Evolutionary conservation across 2,888 invertebrate species (phyloP), one percentile per base, ranked within the genome.

Genomic region (Papilio elwesi): DNA sequence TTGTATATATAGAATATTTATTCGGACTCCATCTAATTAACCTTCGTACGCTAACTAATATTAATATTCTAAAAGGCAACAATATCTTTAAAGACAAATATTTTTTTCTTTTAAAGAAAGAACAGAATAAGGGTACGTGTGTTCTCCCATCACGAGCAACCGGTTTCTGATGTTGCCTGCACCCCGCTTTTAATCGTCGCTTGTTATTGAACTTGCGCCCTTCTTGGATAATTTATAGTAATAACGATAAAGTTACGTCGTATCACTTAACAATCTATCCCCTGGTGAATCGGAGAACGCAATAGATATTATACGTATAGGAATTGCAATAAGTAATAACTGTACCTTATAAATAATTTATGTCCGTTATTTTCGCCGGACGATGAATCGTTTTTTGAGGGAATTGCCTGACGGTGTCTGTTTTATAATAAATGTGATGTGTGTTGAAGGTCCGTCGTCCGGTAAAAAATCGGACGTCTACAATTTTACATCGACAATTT

Each of bases 201-300:
- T 89, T 90, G 90, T 89, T 88, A 88, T 90, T 86, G 87, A 87
- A 82, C 85, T 81, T 82, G 77, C 84, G 76, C 87, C 88, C 88
- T 80, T 79, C 81, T 79, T 80, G 79, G 79, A 80, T 84, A 83
- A 83, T 85, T 85, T 82, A 82, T 80, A 77, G 79, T 79, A 82
- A 79, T 83, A 82, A 82, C 74, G 71, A 78, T 78, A 72, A 69
- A 76, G 74, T 75, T 76, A 73, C 77, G 78, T 78, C 78, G 77
- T 78, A 10, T 36, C 57, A 57, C 59, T 51, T n/a, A 48, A 65
- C 51, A 38, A 16, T 49, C 38, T 13, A 43, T 15, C 51, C 57
- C 71, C 26, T 67, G 10, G 52, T 67, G 62, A 71, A 26, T 26
- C 52, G 52, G 26, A 57, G 48, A 57, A 71, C 26, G 48, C 65